Base-by-base conservation (phyloP, 2,888 invertebrate genomes). In the Apodemia hepburni region DNA sequence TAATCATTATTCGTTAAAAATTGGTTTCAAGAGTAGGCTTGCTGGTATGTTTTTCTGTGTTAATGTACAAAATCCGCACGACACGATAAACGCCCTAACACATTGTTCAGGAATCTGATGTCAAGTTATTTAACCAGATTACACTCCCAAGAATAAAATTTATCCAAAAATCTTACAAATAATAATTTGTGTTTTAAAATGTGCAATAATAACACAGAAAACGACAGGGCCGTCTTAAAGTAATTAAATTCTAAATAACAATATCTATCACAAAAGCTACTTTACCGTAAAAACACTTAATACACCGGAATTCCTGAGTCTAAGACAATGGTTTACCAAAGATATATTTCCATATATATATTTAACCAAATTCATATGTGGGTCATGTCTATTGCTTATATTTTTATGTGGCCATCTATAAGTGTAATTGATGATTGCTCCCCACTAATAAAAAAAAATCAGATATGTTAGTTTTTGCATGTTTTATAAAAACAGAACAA, bases 181-280 rank as follows among this genome's bases (percentile, higher is more conserved):
- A 68, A 45, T 64, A 61, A 59, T 68, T 69, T 69, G 69, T 69
- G 69, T 69, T 66, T 69, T 60, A 58, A 60, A 62, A 65, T 69
- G 69, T 69, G 69, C 68, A 59, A 66, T 62, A 61, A 60, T 58
- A 64, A 70, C 70, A 68, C 68, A 65, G 71, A 75, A 63, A 63
- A 64, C 62, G 66, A 64, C 62, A 58, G 64, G 59, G 29, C 54
- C 42, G 59, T 45, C 17, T 47, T 60, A 65, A 38, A 65, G 66
- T 67, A 68, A 72, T 73, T 78, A 70, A 61, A 70, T 76, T 80
- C 80, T 82, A 84, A 79, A 81, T 80, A 85, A 82, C 78, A 79
- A 80, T 81, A 83, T 79, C 79, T 87, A 87, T 87, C 87, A 88
- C 87, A 87, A 86, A 82, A 81, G 72, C 72, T 77, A 82, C 67